Percentiles rank a stretch among this genome's conserved stretches.
Evolutionary conservation across 2,888 invertebrate species (phyloP).

Genomic region (Synanthedon tipuliformis): DNA sequence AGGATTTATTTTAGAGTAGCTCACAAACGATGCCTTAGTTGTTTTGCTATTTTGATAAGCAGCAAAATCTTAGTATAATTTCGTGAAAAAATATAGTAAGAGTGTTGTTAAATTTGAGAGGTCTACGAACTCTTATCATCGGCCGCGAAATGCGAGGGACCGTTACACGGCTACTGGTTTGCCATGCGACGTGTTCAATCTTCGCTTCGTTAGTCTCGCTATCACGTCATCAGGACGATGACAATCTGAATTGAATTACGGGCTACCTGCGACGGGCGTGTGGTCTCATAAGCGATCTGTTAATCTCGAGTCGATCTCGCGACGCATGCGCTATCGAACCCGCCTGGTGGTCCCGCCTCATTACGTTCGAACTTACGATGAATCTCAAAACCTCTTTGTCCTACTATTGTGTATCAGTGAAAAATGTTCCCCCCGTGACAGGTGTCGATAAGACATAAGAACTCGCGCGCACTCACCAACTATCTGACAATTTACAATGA

Average conservation of each 20-base stretch:
- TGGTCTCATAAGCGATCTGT: conserved; percentile 58
- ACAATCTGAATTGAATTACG: conserved; percentile 68
- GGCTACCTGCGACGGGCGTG: conserved; percentile 64
- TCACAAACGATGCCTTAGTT: no score
- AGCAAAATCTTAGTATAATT: no score
- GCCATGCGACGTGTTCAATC: conserved; percentile 30
- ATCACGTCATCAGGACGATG: conserved; percentile 65
- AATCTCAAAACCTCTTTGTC: conserved; percentile 36
- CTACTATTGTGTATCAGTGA: conserved; percentile 59
- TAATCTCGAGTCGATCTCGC: conserved; percentile 60
- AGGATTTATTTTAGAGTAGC: no score
- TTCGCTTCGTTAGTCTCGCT: conserved; percentile 59
- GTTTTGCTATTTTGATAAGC: no score
- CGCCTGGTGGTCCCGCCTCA: conserved; percentile 62
- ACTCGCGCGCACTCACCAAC: conserved; percentile 13
- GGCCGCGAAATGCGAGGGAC: conserved; percentile 26
- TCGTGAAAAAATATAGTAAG: no score
- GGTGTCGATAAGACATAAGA: conserved; percentile 65
- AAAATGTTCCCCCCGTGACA: conserved; percentile 60
- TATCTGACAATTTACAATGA: conserved; percentile 1
- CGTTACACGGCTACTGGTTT: conserved; percentile 47
- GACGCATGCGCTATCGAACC: conserved; percentile 53
- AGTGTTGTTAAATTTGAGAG: no score
- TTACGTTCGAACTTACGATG: conserved; percentile 45
- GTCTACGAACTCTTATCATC: conserved; percentile 13